These are phyloP conservation scores for Drosophila eugracilis DNA, from an alignment of 1,140 invertebrate genomes.

Conservation along the genomic window DNA sequence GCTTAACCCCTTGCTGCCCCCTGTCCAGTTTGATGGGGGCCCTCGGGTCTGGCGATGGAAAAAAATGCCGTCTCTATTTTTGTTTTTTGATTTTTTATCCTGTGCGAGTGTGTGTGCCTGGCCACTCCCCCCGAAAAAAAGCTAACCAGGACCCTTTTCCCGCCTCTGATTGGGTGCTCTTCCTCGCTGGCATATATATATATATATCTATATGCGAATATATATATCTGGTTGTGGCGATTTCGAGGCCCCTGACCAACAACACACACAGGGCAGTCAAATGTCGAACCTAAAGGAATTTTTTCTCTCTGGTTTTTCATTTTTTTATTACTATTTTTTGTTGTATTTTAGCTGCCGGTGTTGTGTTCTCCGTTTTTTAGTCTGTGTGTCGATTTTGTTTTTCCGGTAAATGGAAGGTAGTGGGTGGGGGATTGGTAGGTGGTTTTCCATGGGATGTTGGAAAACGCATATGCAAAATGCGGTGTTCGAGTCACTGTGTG, in stretches of 20 bases:
- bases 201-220: conserved; percentile 17
- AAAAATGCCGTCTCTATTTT: conserved; percentile 19
- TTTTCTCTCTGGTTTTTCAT: conserved; percentile 15
- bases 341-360: conserved; percentile 5
- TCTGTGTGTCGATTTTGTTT: conserved; percentile 17
- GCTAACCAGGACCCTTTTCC: conserved; percentile 35
- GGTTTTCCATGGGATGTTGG: conserved; percentile 19
- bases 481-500: conserved; percentile 24
- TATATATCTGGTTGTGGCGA: conserved; percentile 33
- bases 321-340: conserved; percentile 9
- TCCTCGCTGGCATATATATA: conserved; percentile 24
- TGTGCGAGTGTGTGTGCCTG: conserved; percentile 12
- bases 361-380: conserved; percentile 13
- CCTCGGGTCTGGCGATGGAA: neutral
- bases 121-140: conserved; percentile 45
- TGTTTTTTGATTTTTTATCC: neutral
- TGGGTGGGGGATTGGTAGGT: conserved; percentile 20
- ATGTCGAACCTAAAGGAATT: conserved; percentile 75
- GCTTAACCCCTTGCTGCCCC: conserved; percentile 20
- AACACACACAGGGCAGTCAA: conserved; percentile 53
- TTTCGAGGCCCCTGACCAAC: conserved; percentile 49
- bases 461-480: conserved; percentile 71
- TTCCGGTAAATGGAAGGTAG: conserved; percentile 15
- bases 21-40: conserved; percentile 14
- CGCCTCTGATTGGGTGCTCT: conserved; percentile 50